These are phyloP conservation scores for Pseudomyrmex pallidus DNA, from an alignment of 1,140 invertebrate species.

Conservation along the genomic window DNA sequence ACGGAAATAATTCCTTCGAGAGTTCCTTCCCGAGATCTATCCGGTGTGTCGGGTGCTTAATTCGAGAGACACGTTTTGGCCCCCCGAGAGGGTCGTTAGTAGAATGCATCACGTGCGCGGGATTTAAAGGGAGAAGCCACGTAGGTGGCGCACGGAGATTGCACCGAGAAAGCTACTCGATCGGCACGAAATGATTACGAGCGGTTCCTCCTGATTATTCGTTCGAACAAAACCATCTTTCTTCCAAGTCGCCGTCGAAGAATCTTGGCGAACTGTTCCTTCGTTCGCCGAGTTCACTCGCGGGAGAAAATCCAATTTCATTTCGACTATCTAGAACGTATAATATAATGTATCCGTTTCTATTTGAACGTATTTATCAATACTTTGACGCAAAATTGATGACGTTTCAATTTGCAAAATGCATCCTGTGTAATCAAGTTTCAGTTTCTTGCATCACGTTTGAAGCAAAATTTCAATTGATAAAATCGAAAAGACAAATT, in stretches of 20 bases:
- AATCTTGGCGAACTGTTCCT: conserved; percentile 13
- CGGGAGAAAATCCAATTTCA: conserved; percentile 68
- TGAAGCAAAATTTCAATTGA: background rate
- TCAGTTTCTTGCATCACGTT: background rate
- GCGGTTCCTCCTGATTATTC: conserved; percentile 59
- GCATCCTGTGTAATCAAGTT: conserved; percentile 34
- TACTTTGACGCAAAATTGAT: conserved; percentile 60
- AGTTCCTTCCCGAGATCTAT: conserved; percentile 38
- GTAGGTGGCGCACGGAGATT: conserved; percentile 41
- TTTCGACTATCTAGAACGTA: conserved; percentile 39
- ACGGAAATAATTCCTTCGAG: conserved; percentile 55
- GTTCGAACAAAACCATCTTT: conserved; percentile 55
- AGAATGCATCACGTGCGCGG: conserved; percentile 54
- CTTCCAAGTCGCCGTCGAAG: conserved; percentile 31
- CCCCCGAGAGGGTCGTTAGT: conserved; percentile 54
- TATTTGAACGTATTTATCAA: conserved; percentile 66
- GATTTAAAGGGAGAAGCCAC: conserved; percentile 54
- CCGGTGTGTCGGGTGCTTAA: conserved; percentile 50
- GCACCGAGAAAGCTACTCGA: conserved; percentile 52
- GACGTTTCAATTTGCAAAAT: conserved; percentile 73
- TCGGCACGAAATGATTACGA: conserved; percentile 58
- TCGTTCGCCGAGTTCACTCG: conserved; percentile 1
- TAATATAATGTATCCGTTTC: background rate
- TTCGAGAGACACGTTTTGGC: conserved; percentile 55
- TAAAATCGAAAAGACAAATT: background rate